phyloP scores from a whole-genome alignment of 2,797 vertebrate species.

The Pseudochirops cupreus region DNA sequence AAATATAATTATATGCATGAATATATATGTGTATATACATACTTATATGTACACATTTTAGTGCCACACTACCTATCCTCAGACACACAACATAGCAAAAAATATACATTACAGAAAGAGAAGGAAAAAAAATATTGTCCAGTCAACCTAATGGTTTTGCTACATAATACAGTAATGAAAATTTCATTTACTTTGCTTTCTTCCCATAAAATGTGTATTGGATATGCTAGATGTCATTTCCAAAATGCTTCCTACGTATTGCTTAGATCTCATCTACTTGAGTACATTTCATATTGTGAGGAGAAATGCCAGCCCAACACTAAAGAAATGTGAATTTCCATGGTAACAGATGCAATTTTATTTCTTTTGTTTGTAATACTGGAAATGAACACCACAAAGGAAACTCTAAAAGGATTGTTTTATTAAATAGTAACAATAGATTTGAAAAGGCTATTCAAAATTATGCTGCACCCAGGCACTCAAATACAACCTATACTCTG shows the following conservation, averaged over 20 bases:
- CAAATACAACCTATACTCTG: not conserved
- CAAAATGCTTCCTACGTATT: conserved; percentile 34
- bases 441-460: conserved; percentile 55
- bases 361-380: conserved; percentile 62
- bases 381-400: conserved; percentile 9
- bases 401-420: conserved; percentile 14
- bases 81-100: not conserved
- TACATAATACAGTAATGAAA: conserved; percentile 20
- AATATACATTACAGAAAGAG: not conserved
- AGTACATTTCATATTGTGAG: conserved; percentile 44
- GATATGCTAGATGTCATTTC: conserved; percentile 33
- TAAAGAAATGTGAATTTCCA: conserved; percentile 59
- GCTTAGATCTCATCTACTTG: conserved; percentile 41
- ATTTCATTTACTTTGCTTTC: conserved; percentile 24
- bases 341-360: conserved; percentile 65
- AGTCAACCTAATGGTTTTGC: not conserved
- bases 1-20: not conserved
- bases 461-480: not conserved
- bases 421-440: conserved; percentile 49
- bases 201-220: conserved; percentile 19
- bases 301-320: conserved; percentile 3
- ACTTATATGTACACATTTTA: not conserved
- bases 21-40: not conserved
- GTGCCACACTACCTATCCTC: not conserved
- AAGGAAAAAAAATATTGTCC: not conserved